Base-by-base conservation (phyloP, 37 sponge, comb jelly and placozoan genomes). In the Cladorhizidae sp. region DNA sequence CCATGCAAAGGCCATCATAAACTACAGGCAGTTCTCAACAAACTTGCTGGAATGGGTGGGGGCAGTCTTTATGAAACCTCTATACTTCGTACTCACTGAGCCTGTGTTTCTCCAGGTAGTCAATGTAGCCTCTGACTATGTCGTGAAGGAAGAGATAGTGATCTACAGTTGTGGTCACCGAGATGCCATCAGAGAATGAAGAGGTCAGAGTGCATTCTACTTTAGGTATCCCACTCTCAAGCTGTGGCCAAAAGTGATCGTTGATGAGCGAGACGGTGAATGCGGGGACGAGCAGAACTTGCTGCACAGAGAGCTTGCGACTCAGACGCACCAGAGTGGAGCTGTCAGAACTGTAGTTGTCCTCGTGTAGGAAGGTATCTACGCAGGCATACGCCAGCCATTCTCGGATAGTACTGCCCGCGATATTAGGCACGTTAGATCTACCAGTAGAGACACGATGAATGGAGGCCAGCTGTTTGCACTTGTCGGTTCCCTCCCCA, bases 131-230 rank as follows among this genome's bases (percentile, higher is more conserved):
- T 50, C 80, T 93, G 51, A 95, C 73, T 3, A 98, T 62, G 33
- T 95, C 86, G 51, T 93, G 98, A 0, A 98, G 93, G 80, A 98
- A 98, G 67, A 92, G 80, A 62, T 98, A 98, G 77, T 87, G 91
- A 26, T 91, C 86, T 2, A 88, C 95, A 76, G 59, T 90, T 11
- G 98, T 94, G 29, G 95, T 89, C 17, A 98, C 89, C 23, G 94
- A 82, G 23, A 98, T 88, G 0, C 88, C 83, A 29, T 75, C 67
- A 36, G 71, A 41, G 43, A 96, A 96, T 0, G 25, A 57, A 1
- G 97, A 87, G 73, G 28, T 57, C 12, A 96, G 73, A 32, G 78
- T 67, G 59, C 96, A 92, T 77, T 90, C 87, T 15, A 96, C 96
- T 37, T 39, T 52, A 15, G 92, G 91, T 0, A 56, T 33, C 49